Percentiles rank a stretch among this genome's conserved stretches.
These are phyloP conservation scores for Podiceps cristatus DNA, from an alignment of 2,113 vertebrate genomes.

Conservation along the genomic window DNA sequence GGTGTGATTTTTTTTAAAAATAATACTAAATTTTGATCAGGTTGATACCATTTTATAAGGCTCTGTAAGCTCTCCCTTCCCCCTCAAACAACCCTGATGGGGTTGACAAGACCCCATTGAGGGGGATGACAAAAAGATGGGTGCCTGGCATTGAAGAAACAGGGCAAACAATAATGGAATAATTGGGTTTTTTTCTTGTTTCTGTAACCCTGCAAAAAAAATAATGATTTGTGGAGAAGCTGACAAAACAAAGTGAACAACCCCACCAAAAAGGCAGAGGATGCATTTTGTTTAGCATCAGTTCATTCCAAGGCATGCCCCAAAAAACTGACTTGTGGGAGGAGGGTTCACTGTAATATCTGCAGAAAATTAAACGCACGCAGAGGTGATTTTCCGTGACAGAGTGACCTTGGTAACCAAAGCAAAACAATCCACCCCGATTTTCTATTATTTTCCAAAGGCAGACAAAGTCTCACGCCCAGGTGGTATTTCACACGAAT, in stretches of 20 bases:
- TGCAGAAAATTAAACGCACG: neutral
- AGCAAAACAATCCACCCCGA: fast-evolving
- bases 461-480: fast-evolving
- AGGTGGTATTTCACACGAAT: fast-evolving
- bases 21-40: neutral
- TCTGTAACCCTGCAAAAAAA: neutral
- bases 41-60: neutral
- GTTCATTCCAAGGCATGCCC: neutral
- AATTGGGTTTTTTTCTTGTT: neutral
- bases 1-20: neutral
- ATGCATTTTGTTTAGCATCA: fast-evolving
- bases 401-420: neutral
- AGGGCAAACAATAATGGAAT: neutral
- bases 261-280: neutral
- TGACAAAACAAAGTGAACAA: neutral
- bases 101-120: neutral
- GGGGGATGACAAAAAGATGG: neutral
- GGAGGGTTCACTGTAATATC: neutral
- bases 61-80: neutral
- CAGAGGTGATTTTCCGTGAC: neutral
- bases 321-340: fast-evolving
- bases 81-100: neutral
- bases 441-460: neutral
- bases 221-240: neutral
- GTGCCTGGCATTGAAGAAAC: neutral